These are phyloP conservation scores for Bombus superbus DNA, from an alignment of 1,140 invertebrate genomes.

Conservation along the genomic window DNA sequence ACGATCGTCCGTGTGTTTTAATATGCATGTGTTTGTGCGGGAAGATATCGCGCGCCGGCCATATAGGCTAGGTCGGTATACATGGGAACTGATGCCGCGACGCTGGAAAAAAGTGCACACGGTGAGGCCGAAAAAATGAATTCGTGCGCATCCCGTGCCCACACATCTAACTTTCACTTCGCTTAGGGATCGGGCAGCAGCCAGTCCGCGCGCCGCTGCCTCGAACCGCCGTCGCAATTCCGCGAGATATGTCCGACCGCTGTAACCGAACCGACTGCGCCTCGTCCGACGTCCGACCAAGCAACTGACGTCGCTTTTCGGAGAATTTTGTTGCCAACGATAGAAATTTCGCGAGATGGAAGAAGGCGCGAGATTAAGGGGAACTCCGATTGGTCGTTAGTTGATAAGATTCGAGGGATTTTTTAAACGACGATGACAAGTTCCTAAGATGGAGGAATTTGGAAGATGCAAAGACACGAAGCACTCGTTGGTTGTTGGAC, in stretches of 20 bases:
- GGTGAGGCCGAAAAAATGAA: slow-evolving; percentile 83
- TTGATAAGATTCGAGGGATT: no score
- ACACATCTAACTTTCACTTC: slow-evolving; percentile 84
- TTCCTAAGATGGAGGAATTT: no score
- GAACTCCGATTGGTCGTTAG: no score
- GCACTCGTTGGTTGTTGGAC: no score
- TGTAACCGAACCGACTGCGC: slow-evolving; percentile 25
- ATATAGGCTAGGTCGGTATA: slow-evolving; percentile 78
- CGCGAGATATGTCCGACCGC: slow-evolving; percentile 67
- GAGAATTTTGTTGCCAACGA: no score
- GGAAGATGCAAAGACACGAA: no score
- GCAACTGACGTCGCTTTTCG: no score
- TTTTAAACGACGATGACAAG: no score
- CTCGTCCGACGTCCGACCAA: neutral
- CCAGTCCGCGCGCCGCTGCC: slow-evolving; percentile 48
- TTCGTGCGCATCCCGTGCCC: slow-evolving; percentile 84
- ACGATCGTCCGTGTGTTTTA: slow-evolving; percentile 25
- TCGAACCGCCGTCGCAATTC: slow-evolving; percentile 70
- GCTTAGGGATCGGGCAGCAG: slow-evolving; percentile 77
- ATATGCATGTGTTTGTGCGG: slow-evolving; percentile 59
- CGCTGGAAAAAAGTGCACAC: slow-evolving; percentile 66
- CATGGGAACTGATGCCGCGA: slow-evolving; percentile 78
- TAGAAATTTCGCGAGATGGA: no score
- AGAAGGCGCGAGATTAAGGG: no score
- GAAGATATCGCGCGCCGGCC: slow-evolving; percentile 74